Evolutionary conservation across 2,888 invertebrate genomes (phyloP), one percentile per base, ranked within the genome.

Genomic region (Phanerotoma sp.): DNA sequence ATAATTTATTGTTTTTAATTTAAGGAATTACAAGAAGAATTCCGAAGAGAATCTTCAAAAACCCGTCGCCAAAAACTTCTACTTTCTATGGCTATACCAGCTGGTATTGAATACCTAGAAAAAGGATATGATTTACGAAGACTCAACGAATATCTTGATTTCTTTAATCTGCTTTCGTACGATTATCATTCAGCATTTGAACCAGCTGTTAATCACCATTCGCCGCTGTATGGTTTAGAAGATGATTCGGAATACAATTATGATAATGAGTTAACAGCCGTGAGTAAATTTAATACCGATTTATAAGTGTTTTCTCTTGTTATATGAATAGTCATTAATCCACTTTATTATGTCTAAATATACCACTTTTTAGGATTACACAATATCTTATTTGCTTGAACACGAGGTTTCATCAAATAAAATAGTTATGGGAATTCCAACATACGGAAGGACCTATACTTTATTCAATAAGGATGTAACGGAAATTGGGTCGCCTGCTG

Each of bases 131-230:
- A 96, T 68, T 84, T 96, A 53, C 88, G 89, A 57, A 88, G 88
- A 66, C 79, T 96, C 53, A 91, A 92, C 75, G 88, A 87, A 86
- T 91, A 93, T 75, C 79, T 94, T 65, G 95, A 95, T 79, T 95
- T 95, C 85, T 89, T 95, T 82, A 95, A 95, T 79, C 82, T 95
- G 58, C 79, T 95, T 25, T 89, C 92, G 4, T 95, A 95, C 77
- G 95, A 95, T 77, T 95, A 94, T 75, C 94, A 95, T 77, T 93
- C 93, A 0, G 91, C 94, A 0, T 92, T 89, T 73, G 94, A 95
- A 72, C 92, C 93, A 0, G 86, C 91, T 0, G 93, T 91, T 5
- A 93, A 94, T 78, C 95, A 95, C 74, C 95, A 95, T 78, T 87
- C 94, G 0, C 93, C 95, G 0, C 81, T 95, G 7, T 91, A 85